Evolutionary conservation across 2,888 invertebrate species (phyloP), one percentile per base, ranked within the genome.

Genomic region (Epiblema foenella): DNA sequence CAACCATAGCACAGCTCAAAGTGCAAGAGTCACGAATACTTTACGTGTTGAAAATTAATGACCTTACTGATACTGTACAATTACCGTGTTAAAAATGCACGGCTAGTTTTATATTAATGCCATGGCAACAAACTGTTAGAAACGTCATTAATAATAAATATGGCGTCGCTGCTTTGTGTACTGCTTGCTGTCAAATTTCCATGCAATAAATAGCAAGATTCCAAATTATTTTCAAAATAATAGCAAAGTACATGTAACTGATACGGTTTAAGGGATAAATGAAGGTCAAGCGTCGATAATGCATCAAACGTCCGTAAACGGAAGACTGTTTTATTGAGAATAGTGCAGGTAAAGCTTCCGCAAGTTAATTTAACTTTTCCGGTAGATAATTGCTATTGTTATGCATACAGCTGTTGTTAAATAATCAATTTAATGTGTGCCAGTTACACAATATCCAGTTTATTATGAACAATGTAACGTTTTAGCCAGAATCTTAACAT

Each of bases 161-260:
- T 84, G 83, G 85, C 83, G 83, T 80, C 77, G 58, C 39, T 77
- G 78, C 78, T 79, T 80, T 82, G 81, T 81, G 75, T 79, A 79
- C 66, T 66, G 68, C 75, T 66, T 66, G 64, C 63, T 68, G 79
- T 80, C 78, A 79, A 79, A 75, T 74, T 77, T 76, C 77, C 77
- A 69, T 76, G 69, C 73, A 75, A 73, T 75, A 69, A 72, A 77
- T 68, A 64, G 75, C 73, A 74, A 74, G 56, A 74, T 73, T 69
- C 62, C 49, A 63, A 33, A 68, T 73, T 76, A 74, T 74, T 76
- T 76, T 78, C 75, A 72, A 74, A 77, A 77, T 68, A 75, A 64
- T 58, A 64, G 68, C 64, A 46, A 64, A 73, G 70, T 72, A 69
- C 57, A 73, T 65, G 69, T 70, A 64, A 75, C 64, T 63, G 64